These are phyloP conservation scores for Seison nebaliae DNA, from an alignment of 1,140 invertebrate genomes.

Conservation along the genomic window DNA sequence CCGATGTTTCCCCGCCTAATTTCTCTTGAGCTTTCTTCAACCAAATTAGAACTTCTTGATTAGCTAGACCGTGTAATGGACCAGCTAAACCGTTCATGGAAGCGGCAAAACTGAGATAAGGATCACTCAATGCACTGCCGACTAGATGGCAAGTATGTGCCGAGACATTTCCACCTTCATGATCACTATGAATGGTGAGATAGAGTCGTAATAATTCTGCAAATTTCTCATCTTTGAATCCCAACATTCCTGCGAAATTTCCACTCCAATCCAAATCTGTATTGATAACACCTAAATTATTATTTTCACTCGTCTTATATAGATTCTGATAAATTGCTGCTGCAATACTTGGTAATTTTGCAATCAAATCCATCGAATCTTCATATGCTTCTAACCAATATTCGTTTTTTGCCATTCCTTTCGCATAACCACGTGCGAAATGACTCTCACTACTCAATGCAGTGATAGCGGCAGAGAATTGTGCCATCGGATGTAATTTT, in stretches of 20 bases:
- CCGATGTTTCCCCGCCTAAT: constrained; percentile 44
- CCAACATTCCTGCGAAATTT: constrained; percentile 72
- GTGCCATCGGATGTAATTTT: constrained; percentile 73
- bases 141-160: constrained; percentile 80
- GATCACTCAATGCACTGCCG: constrained; percentile 71
- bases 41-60: constrained; percentile 40
- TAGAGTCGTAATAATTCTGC: constrained; percentile 75
- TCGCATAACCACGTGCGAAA: constrained; percentile 63
- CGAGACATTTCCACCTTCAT: constrained; percentile 73
- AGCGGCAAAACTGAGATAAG: constrained; percentile 69
- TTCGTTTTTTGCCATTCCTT: constrained; percentile 51
- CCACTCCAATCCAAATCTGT: constrained; percentile 65
- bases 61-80: constrained; percentile 75
- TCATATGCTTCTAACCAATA: constrained; percentile 74
- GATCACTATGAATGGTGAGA: constrained; percentile 73
- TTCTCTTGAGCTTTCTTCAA: constrained; percentile 40
- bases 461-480: constrained; percentile 67
- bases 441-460: constrained; percentile 70
- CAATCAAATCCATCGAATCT: constrained; percentile 80
- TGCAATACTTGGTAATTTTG: constrained; percentile 70
- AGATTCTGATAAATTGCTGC: constrained; percentile 75
- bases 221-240: constrained; percentile 57
- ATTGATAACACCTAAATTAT: constrained; percentile 58
- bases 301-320: constrained; percentile 56
- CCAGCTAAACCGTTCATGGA: constrained; percentile 78